Base-by-base conservation (phyloP, 2,888 invertebrate genomes). In the Sinelater perroti region DNA sequence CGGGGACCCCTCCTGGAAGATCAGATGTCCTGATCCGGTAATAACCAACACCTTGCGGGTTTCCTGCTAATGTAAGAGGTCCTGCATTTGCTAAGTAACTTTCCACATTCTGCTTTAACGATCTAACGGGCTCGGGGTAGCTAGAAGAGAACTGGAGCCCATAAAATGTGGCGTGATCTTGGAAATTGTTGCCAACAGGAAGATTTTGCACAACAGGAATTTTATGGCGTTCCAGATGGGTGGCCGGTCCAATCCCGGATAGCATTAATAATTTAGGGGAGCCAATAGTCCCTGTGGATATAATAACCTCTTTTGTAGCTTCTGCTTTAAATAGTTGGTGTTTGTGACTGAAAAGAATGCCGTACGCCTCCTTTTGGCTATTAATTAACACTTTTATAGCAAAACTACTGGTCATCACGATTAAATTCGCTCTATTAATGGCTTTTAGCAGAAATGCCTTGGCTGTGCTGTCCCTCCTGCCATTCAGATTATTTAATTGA, bases 211-310 rank as follows among this genome's bases (percentile, higher is more conserved):
- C 68, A 3, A 86, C 81, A 0, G 80, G 72, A 44, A 91, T 87
- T 1, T 81, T 81, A 5, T 85, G 68, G 26, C 83, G 76, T 1
- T 73, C 65, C 2, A 90, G 76, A 70, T 89, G 85, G 0, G 82
- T 77, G n/a, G 72, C 75, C 0, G 89, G 89, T 0, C 90, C 90
- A 16, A 93, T 80, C 7, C 94, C 94, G 0, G 93, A 92, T 8
- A 93, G 75, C 89, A 93, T 87, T 38, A 95, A 75, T 7, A 94
- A 75, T 72, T 93, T 93, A 0, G 94, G 91, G 0, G 92, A 89
- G 60, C 88, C 90, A 21, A 94, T 85, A 1, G 89, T 79, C 3
- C 94, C 93, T 0, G 91, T 91, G 6, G 88, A 85, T 13, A 93
- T 75, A 44, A 94, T 83, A 1, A 93, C 83, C 77, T 91, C 93